phyloP scores from a whole-genome alignment of 2,888 invertebrate genomes.

The Drosophila anomalata region DNA sequence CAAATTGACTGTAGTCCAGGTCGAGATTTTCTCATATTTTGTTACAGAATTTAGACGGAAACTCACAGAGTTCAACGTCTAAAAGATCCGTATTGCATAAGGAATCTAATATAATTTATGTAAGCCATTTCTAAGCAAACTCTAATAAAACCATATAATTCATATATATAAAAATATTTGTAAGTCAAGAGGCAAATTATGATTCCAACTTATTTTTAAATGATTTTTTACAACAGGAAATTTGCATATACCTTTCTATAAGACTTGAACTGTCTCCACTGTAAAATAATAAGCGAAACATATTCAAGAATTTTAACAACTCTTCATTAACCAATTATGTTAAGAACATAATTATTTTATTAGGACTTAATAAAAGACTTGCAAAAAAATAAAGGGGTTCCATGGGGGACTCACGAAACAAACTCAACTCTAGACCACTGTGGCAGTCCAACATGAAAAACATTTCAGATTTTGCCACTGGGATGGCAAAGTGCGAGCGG shows the following conservation, averaged over 20 bases:
- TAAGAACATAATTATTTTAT: conserved; percentile 9
- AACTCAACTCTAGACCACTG: conserved; percentile 1
- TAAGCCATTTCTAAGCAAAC: neutral
- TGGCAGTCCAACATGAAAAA: conserved; percentile 20
- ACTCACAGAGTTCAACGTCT: neutral
- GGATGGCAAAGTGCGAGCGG: conserved; percentile 21
- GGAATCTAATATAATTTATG: neutral
- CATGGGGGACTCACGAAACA: neutral
- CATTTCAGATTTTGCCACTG: conserved; percentile 23
- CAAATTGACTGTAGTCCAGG: neutral
- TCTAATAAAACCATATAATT: neutral
- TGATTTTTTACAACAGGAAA: neutral
- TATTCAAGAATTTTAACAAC: neutral
- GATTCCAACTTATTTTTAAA: neutral
- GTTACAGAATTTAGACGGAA: neutral
- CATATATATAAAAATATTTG: neutral
- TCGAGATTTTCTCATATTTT: neutral
- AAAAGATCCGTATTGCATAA: neutral
- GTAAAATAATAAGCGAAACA: neutral
- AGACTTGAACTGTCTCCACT: neutral
- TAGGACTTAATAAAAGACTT: conserved; percentile 1
- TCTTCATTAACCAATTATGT: neutral
- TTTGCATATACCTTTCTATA: neutral
- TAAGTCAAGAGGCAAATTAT: neutral
- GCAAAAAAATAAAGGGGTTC: neutral